phyloP scores from a whole-genome alignment of 2,888 invertebrate genomes.

The Stenodema calcarata region DNA sequence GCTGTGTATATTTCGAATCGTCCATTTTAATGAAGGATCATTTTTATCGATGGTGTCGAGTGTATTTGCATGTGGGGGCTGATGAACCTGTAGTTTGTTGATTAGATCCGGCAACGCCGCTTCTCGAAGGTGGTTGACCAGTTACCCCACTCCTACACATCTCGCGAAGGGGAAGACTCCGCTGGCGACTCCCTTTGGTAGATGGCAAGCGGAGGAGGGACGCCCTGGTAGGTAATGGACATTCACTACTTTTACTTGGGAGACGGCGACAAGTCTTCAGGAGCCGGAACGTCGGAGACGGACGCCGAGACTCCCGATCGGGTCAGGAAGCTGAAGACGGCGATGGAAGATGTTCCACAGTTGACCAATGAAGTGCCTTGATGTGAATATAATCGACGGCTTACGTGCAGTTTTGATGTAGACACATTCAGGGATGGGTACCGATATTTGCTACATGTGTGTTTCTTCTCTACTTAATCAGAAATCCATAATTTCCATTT shows the following conservation, averaged over 20 bases:
- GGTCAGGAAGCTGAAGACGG: too few relatives aligned
- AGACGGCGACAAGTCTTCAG: background rate
- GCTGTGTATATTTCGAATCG: too few relatives aligned
- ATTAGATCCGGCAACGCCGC: constrained; percentile 50
- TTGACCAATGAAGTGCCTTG: too few relatives aligned
- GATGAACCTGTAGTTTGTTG: constrained; percentile 51
- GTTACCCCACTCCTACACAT: constrained; percentile 18
- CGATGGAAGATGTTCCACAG: too few relatives aligned
- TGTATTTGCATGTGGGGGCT: constrained; percentile 33
- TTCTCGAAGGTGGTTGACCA: constrained; percentile 40
- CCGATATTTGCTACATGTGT: too few relatives aligned
- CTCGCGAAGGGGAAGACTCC: background rate
- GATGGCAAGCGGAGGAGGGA: background rate
- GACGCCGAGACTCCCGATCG: too few relatives aligned
- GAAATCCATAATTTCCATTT: background rate
- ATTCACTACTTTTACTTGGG: background rate
- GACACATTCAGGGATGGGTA: too few relatives aligned
- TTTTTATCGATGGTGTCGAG: constrained; percentile 16
- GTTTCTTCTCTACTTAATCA: too few relatives aligned
- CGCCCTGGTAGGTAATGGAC: background rate
- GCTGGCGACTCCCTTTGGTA: background rate
- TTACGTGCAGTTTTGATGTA: too few relatives aligned
- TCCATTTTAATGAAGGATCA: background rate
- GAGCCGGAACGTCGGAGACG: background rate
- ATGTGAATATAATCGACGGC: too few relatives aligned